A percentile compares a stretch with the other conserved stretches of the same genome.
These are phyloP conservation scores for Cyclura pinguis DNA, from an alignment of 2,797 vertebrate species.

Conservation along the genomic window DNA sequence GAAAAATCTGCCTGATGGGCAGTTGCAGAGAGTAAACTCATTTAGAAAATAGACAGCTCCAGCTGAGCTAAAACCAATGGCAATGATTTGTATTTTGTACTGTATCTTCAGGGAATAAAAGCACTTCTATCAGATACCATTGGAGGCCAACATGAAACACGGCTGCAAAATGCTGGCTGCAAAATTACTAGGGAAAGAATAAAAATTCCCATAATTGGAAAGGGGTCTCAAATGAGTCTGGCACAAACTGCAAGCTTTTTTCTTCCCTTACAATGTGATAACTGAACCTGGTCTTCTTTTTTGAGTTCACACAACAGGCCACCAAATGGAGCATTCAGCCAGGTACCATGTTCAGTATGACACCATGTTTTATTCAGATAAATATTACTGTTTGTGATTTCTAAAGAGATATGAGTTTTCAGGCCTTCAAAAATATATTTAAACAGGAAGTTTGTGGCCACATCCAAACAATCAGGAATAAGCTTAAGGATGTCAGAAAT, in stretches of 20 bases:
- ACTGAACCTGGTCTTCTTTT: conserved; percentile 72
- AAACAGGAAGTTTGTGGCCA: conserved; percentile 54
- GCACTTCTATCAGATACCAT: conserved; percentile 88
- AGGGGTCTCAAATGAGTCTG: conserved; percentile 80
- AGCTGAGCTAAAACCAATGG: conserved; percentile 95
- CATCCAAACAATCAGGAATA: conserved; percentile 54
- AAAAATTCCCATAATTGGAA: conserved; percentile 81
- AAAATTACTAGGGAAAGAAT: conserved; percentile 73
- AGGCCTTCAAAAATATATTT: conserved; percentile 56
- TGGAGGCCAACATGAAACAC: conserved; percentile 82
- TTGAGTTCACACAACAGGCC: conserved; percentile 69
- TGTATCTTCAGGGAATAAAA: conserved; percentile 95
- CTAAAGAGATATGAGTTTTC: conserved; percentile 71
- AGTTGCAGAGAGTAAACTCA: conserved; percentile 90
- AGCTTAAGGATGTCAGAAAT: conserved; percentile 17
- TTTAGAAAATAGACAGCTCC: conserved; percentile 95
- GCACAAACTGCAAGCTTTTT: conserved; percentile 71
- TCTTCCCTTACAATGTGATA: conserved; percentile 71
- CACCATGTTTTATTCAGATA: conserved; percentile 74
- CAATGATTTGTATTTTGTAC: conserved; percentile 98
- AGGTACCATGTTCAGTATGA: conserved; percentile 75
- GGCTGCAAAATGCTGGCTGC: conserved; percentile 71
- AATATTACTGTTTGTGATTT: conserved; percentile 79
- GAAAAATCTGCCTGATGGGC: conserved; percentile 87
- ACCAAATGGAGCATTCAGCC: conserved; percentile 72